These are phyloP conservation scores for Malurus elegans DNA, from an alignment of 2,113 vertebrate genomes.

Conservation along the genomic window DNA sequence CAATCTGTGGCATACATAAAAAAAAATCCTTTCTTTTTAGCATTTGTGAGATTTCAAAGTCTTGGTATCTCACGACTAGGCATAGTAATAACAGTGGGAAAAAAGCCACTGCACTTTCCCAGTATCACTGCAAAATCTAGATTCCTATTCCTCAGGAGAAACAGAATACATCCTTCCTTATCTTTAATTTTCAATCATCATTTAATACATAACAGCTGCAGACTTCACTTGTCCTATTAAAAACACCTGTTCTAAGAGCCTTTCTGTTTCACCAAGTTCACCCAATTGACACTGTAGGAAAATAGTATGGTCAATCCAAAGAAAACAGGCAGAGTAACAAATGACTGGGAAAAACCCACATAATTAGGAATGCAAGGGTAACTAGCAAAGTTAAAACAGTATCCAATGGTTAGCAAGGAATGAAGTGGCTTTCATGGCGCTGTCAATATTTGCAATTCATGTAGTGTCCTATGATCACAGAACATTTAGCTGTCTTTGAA, in stretches of 20 bases:
- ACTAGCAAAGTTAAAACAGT: background rate
- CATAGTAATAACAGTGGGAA: background rate
- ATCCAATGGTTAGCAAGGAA: background rate
- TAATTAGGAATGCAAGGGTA: background rate
- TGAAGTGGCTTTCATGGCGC: background rate
- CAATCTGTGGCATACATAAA: background rate
- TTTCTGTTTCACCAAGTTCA: background rate
- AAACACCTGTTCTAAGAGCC: background rate
- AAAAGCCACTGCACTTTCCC: background rate
- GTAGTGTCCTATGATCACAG: background rate
- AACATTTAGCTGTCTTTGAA: background rate
- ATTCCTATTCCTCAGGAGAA: background rate
- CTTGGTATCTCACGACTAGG: background rate
- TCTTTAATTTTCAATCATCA: background rate
- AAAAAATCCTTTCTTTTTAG: background rate
- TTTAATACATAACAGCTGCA: background rate
- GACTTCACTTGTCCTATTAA: background rate
- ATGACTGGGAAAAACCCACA: accelerated
- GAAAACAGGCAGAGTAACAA: background rate
- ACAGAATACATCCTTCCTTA: background rate
- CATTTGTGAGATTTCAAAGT: background rate
- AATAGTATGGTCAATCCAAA: background rate
- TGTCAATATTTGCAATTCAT: background rate
- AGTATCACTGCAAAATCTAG: background rate
- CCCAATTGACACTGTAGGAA: background rate